A percentile compares a stretch with the other conserved stretches of the same genome.
These are phyloP conservation scores for Harpagus bidentatus DNA, from an alignment of 2,113 vertebrate genomes.

Conservation along the genomic window DNA sequence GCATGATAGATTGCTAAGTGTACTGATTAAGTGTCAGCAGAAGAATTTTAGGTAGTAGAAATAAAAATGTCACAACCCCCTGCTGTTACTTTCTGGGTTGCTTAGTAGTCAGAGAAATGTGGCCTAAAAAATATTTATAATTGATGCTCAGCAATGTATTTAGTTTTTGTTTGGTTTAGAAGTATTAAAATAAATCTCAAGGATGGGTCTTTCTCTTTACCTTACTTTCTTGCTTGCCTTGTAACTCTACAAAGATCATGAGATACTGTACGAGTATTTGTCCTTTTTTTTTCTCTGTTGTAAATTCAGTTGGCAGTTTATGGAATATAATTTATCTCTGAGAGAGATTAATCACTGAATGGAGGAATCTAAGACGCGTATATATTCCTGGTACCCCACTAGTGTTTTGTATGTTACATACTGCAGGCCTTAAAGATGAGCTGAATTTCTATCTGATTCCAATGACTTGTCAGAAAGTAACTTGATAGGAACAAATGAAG, in stretches of 20 bases:
- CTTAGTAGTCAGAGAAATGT: not conserved
- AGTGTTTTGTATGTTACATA: not conserved
- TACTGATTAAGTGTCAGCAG: not conserved
- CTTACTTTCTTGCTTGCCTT: not conserved
- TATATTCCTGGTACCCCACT: not conserved
- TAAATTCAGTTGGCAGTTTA: not conserved
- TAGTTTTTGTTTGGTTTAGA: not conserved
- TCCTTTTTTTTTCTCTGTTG: not conserved
- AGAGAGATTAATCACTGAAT: not conserved
- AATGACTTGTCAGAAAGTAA: not conserved
- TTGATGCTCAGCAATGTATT: not conserved
- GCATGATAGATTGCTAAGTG: not conserved
- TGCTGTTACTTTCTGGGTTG: not conserved
- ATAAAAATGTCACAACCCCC: not conserved
- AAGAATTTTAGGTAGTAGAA: not conserved
- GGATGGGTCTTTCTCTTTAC: not conserved
- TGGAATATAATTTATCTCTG: not conserved
- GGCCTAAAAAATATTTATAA: not conserved
- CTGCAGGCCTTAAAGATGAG: not conserved
- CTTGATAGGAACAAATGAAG: not conserved
- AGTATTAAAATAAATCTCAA: not conserved
- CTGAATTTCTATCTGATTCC: not conserved
- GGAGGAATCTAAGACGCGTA: rapidly evolving
- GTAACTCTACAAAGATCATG: not conserved
- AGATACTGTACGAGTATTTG: not conserved